A percentile compares a stretch with the other conserved stretches of the same genome.
phyloP scores from a whole-genome alignment of 2,113 vertebrate species.

The Cebus imitator region DNA sequence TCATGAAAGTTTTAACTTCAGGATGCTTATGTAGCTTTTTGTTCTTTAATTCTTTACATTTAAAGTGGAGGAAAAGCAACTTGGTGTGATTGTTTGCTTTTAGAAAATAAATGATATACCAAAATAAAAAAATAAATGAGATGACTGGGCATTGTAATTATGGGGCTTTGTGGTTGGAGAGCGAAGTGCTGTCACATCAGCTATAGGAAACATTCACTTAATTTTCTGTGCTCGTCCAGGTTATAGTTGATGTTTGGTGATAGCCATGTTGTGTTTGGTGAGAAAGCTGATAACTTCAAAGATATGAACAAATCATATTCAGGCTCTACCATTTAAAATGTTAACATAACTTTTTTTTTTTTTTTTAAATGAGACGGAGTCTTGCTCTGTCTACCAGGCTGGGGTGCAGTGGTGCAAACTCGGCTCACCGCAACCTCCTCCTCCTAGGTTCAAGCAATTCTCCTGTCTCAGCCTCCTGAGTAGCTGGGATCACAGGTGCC shows the following conservation, averaged over 20 bases:
- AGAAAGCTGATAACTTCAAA: neutral
- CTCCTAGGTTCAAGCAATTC: neutral
- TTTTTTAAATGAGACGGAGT: neutral
- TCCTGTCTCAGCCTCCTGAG: too few relatives aligned
- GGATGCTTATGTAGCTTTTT: neutral
- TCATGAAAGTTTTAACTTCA: constrained; percentile 30
- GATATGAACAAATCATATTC: constrained; percentile 1
- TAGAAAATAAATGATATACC: neutral
- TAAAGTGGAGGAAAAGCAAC: neutral
- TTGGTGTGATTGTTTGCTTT: neutral
- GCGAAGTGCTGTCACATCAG: neutral
- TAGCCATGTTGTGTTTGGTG: neutral
- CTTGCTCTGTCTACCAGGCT: neutral
- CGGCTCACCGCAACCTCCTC: neutral
- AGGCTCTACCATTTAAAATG: neutral
- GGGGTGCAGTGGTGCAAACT: neutral
- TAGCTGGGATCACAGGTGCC: too few relatives aligned
- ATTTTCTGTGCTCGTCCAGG: neutral
- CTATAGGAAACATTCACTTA: neutral
- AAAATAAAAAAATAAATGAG: neutral
- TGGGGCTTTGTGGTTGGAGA: neutral
- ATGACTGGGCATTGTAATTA: neutral
- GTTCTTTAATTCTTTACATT: neutral
- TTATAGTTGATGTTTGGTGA: neutral
- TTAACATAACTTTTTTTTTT: neutral